These are phyloP conservation scores for Parochlus steinenii DNA, from an alignment of 2,888 invertebrate genomes.

Conservation along the genomic window DNA sequence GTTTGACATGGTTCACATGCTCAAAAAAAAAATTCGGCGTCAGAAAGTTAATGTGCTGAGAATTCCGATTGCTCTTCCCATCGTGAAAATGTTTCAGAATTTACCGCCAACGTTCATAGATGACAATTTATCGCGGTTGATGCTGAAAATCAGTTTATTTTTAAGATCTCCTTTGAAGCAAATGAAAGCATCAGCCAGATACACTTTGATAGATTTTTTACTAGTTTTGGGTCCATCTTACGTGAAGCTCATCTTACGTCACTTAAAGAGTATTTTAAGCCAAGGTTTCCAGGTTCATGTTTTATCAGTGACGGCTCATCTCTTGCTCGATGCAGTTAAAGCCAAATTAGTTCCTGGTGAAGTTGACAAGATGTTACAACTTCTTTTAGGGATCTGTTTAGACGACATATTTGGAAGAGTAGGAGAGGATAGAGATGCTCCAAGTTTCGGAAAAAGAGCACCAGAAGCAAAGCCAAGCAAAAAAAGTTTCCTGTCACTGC, in stretches of 20 bases:
- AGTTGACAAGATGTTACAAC: constrained; percentile 50
- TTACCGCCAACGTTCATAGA: constrained; percentile 62
- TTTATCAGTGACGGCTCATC: constrained; percentile 72
- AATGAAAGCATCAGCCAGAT: constrained; percentile 67
- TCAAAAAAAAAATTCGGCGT: constrained; percentile 46
- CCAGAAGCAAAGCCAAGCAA: constrained; percentile 66
- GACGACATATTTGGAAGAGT: constrained; percentile 78
- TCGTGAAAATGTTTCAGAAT: constrained; percentile 79
- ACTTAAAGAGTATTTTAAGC: constrained; percentile 62
- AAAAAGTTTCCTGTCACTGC: constrained; percentile 73
- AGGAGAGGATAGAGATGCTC: constrained; percentile 84
- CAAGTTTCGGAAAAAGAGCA: constrained; percentile 62
- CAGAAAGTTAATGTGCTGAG: constrained; percentile 77
- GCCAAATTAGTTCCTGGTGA: constrained; percentile 54
- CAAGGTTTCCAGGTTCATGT: constrained; percentile 92
- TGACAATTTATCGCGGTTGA: constrained; percentile 63
- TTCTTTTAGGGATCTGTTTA: constrained; percentile 66
- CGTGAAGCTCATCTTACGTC: constrained; percentile 57
- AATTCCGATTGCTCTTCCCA: constrained; percentile 82
- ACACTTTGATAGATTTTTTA: constrained; percentile 87
- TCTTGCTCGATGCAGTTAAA: constrained; percentile 57
- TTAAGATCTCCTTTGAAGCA: constrained; percentile 77
- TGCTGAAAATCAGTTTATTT: constrained; percentile 80
- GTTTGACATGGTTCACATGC: constrained; percentile 61
- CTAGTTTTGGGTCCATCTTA: constrained; percentile 66